Evolutionary conservation across 2,888 invertebrate species (phyloP), one percentile per base, ranked within the genome.

Genomic region (Epistrophella euchroma): DNA sequence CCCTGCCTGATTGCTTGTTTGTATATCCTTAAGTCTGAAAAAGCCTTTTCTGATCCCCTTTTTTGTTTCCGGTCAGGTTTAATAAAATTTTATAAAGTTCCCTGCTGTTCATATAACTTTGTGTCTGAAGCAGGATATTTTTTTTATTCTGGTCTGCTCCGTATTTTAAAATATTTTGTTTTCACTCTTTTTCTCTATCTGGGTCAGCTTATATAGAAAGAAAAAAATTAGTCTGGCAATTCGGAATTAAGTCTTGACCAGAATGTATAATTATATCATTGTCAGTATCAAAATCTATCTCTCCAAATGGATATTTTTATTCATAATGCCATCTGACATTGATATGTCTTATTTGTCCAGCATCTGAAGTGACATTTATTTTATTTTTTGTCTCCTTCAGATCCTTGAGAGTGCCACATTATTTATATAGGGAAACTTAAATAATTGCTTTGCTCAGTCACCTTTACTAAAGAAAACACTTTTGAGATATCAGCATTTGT

Each of bases 261-360:
- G 68, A 68, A 68, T 52, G 10, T 40, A 19, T 68, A 68, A 68
- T 68, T 68, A 52, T 52, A 45, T 64, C n/a, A 64, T 40, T 60
- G 32, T 47, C 19, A 66, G 19, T 47, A 66, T 47, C 28, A 47
- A 45, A 66, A 32, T 43, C 64, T 47, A 19, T 40, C 17, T 32
- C 15, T 28, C n/a, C n/a, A 35, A 66, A 66, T 19, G 19, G 60
- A 66, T 66, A 47, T 68, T 68, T 52, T 50, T 68, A 68, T 68
- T 68, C 68, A 68, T 68, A 68, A 50, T 52, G 37, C 25, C 68
- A 68, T 40, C 52, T 68, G 68, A 68, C 68, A 68, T n/a, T 52
- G 52, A 68, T 52, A 68, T 52, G 68, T 52, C 35, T 68, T 68
- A 37, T 52, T 37, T 68, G 52, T 7, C 37, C 3, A 22, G 11